A percentile compares a stretch with the other conserved stretches of the same genome.
These are phyloP conservation scores for Ditylenchus weischeri DNA, from an alignment of 2,888 invertebrate genomes.

Conservation along the genomic window DNA sequence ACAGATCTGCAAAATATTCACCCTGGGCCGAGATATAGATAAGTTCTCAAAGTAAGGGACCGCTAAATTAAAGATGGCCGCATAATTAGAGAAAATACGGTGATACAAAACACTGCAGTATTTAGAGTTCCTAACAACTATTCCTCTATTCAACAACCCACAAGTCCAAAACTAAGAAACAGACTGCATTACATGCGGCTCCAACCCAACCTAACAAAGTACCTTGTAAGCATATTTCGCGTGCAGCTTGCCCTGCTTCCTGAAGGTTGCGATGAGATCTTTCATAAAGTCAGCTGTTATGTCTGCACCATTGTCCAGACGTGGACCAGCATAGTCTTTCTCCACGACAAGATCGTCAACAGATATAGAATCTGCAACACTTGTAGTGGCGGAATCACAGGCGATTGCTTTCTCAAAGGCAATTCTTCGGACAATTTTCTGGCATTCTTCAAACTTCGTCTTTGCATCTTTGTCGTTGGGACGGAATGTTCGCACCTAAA, in stretches of 20 bases:
- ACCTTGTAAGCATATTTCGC: conserved; percentile 94
- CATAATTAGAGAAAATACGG: no score
- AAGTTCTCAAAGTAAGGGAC: no score
- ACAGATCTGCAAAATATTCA: no score
- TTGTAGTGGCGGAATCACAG: conserved; percentile 80
- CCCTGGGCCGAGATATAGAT: no score
- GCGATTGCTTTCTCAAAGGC: conserved; percentile 96
- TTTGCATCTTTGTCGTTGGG: conserved; percentile 92
- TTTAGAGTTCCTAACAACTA: no score
- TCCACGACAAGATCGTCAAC: conserved; percentile 72
- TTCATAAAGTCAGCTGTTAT: conserved; percentile 84
- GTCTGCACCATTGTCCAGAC: conserved; percentile 68
- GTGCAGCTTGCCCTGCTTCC: conserved; percentile 86
- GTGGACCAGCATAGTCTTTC: conserved; percentile 87
- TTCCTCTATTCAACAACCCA: no score
- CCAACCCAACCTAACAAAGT: conserved; percentile 27
- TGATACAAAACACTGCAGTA: no score
- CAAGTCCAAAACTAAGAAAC: no score
- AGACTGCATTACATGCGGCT: no score
- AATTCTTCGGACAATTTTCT: conserved; percentile 86
- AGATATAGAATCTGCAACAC: conserved; percentile 66
- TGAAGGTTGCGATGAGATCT: conserved; percentile 83
- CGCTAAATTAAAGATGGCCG: no score
- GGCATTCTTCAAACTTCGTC: conserved; percentile 85
- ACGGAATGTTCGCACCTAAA: conserved; percentile 79